Percentiles rank a stretch among this genome's conserved stretches.
phyloP scores from a whole-genome alignment of 2,113 vertebrate genomes.

The Potamarius usumacintae region DNA sequence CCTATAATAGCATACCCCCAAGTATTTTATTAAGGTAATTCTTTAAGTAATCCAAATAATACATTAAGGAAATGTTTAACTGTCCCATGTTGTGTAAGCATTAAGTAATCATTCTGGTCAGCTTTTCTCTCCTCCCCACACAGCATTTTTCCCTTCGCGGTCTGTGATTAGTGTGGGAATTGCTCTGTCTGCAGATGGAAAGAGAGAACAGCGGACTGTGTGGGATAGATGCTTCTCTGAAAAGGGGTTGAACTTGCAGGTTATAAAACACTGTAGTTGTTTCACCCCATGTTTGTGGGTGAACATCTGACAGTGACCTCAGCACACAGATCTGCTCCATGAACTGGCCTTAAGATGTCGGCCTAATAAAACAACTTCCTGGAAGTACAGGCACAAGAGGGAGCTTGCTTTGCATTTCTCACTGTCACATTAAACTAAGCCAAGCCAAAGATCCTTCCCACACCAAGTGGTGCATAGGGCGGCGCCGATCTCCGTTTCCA shows the following conservation, averaged over 20 bases:
- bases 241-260: slow-evolving; percentile 5
- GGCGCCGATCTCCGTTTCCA: too few species aligned
- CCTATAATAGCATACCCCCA: neutral
- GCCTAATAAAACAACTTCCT: slow-evolving; percentile 61
- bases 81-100: neutral
- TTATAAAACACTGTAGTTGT: slow-evolving; percentile 12
- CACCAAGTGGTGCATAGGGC: too few species aligned
- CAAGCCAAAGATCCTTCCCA: too few species aligned
- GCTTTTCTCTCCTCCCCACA: neutral
- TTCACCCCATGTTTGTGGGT: slow-evolving; percentile 31
- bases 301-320: slow-evolving; percentile 58
- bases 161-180: slow-evolving; percentile 14
- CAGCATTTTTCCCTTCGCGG: neutral
- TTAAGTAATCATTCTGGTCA: neutral
- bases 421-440: neutral
- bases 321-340: slow-evolving; percentile 58
- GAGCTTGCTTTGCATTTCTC: neutral
- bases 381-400: slow-evolving; percentile 17
- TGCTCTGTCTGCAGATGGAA: slow-evolving; percentile 17
- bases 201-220: neutral
- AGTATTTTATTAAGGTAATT: neutral
- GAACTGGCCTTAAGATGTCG: slow-evolving; percentile 54
- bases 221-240: neutral
- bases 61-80: neutral
- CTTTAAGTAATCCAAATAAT: too few species aligned